phyloP scores from a whole-genome alignment of 2,888 invertebrate species.

The Chaetogeoica ovagalla region DNA sequence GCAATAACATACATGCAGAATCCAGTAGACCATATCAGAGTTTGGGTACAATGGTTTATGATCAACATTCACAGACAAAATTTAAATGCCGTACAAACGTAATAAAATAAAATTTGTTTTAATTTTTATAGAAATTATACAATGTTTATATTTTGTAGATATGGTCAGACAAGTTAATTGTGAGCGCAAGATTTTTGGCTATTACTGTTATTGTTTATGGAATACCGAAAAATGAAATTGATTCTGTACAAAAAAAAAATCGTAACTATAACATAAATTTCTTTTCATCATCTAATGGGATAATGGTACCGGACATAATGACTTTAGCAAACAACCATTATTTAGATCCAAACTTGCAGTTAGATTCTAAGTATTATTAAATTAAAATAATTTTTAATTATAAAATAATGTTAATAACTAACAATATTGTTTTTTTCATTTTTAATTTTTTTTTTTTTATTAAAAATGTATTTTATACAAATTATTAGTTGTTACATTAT shows the following conservation, averaged over 20 bases:
- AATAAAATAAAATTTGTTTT: neutral
- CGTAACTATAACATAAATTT: neutral
- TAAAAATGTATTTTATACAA: neutral
- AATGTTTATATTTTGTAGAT: conserved; percentile 5
- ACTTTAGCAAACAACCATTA: neutral
- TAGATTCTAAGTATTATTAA: neutral
- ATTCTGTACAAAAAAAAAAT: neutral
- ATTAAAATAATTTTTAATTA: neutral
- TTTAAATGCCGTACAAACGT: neutral
- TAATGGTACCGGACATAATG: neutral
- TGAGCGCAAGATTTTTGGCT: neutral
- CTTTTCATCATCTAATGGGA: neutral
- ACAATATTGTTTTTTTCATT: neutral
- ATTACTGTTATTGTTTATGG: conserved; percentile 18
- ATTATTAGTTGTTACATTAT: too few species aligned
- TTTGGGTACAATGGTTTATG: conserved; percentile 22
- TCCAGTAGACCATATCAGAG: neutral
- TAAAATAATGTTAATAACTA: neutral
- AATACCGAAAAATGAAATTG: neutral
- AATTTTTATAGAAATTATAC: neutral
- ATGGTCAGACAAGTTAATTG: conserved; percentile 31
- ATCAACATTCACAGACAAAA: neutral
- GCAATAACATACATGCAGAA: neutral
- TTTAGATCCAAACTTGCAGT: neutral
- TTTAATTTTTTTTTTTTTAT: too few species aligned